Evolutionary conservation across 2,797 vertebrate species (phyloP).

Genomic region (Megalops cyprinoides): DNA sequence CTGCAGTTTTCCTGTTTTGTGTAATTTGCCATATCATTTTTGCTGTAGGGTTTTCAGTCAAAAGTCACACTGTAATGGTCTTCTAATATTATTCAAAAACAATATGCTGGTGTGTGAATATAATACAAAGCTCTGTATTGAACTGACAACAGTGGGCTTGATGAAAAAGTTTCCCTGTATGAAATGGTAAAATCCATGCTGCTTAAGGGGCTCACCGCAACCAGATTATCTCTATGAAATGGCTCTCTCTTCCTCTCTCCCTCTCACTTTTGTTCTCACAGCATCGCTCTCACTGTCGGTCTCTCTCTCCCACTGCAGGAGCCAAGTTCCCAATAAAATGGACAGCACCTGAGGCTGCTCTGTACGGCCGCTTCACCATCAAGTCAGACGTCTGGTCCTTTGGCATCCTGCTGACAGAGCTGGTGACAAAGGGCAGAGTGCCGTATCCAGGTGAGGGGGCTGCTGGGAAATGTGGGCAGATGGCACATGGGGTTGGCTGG

Average conservation of each 20-base stretch:
- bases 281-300: background rate
- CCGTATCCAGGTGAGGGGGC: conserved; percentile 87
- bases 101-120: background rate
- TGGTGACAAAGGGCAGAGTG: conserved; percentile 94
- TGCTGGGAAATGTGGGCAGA: conserved; percentile 27
- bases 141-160: background rate
- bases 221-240: background rate
- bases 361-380: conserved; percentile 95
- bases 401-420: conserved; percentile 90
- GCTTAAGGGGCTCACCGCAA: background rate
- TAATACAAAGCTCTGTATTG: background rate
- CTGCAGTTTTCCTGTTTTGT: background rate
- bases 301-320: conserved; percentile 66
- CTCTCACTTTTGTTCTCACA: background rate
- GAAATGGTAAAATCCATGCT: background rate
- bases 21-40: background rate
- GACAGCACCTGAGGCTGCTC: conserved; percentile 91
- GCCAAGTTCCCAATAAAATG: conserved; percentile 97
- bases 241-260: background rate
- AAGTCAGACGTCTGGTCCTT: conserved; percentile 97
- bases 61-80: background rate
- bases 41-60: background rate
- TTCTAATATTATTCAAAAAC: background rate
- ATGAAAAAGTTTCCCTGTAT: background rate
- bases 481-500: background rate